Evolutionary conservation across 2,888 invertebrate species (phyloP).

Genomic region (Tetragnatha montana): DNA sequence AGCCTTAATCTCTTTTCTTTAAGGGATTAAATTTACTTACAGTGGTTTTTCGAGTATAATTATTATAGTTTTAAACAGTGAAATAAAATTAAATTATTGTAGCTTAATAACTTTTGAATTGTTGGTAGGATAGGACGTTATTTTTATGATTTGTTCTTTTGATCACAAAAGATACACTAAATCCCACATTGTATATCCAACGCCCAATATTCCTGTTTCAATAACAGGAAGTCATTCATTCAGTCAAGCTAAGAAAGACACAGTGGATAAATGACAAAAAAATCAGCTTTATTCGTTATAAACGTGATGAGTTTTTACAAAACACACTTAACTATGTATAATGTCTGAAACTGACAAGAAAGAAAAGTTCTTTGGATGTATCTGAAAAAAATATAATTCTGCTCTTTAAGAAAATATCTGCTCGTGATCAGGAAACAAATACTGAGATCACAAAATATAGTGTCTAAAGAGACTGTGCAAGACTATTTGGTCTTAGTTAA

Average conservation of each 20-base stretch:
- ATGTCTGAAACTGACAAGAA: slow-evolving; percentile 67
- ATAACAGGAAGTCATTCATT: neutral
- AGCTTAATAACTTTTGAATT: too few species aligned
- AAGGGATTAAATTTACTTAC: too few species aligned
- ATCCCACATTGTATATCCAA: too few species aligned
- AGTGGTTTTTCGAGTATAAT: too few species aligned
- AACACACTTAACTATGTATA: slow-evolving; percentile 67
- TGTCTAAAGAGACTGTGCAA: slow-evolving; percentile 60
- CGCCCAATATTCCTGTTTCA: too few species aligned
- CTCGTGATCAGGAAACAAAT: slow-evolving; percentile 47
- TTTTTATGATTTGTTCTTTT: too few species aligned
- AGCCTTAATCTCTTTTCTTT: too few species aligned
- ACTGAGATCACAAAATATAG: slow-evolving; percentile 68
- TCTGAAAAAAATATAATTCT: slow-evolving; percentile 63
- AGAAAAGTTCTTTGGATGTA: slow-evolving; percentile 51
- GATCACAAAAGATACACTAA: too few species aligned
- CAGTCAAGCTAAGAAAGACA: neutral
- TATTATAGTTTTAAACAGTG: too few species aligned
- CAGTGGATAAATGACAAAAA: slow-evolving; percentile 43
- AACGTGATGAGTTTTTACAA: slow-evolving; percentile 69
- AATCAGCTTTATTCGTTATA: slow-evolving; percentile 67
- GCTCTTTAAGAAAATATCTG: slow-evolving; percentile 60
- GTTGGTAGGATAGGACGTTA: too few species aligned
- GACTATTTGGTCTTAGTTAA: slow-evolving; percentile 38
- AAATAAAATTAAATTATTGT: too few species aligned